A percentile compares a stretch with the other conserved stretches of the same genome.
Evolutionary conservation across 1,140 invertebrate species (phyloP).

Genomic region (Brachionus calyciflorus): DNA sequence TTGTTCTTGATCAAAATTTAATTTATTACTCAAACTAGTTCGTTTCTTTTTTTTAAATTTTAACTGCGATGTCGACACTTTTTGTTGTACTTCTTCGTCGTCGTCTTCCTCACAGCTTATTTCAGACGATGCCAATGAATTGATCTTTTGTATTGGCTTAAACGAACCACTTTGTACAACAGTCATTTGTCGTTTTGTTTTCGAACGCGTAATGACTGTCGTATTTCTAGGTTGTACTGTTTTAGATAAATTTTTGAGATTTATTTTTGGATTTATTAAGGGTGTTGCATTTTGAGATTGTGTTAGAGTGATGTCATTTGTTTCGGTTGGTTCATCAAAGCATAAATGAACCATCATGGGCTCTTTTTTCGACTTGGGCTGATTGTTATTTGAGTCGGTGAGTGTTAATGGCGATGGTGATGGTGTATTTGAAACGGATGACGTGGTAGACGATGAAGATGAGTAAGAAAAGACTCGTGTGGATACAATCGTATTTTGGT

Average conservation of each 20-base stretch:
- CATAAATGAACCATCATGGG: conserved; percentile 33
- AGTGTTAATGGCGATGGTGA: not conserved
- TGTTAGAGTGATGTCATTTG: not conserved
- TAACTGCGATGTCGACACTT: not conserved
- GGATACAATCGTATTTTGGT: no score
- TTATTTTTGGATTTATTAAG: not conserved
- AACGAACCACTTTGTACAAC: not conserved
- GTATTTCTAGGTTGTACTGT: not conserved
- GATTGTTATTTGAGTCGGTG: conserved; percentile 27
- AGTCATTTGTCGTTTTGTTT: conserved; percentile 10
- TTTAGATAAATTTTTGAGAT: conserved; percentile 11
- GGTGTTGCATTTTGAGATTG: conserved; percentile 1
- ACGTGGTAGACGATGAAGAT: conserved; percentile 15
- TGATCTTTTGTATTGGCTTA: not conserved
- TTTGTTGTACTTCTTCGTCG: not conserved
- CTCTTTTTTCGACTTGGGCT: conserved; percentile 21
- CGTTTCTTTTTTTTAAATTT: conserved; percentile 18
- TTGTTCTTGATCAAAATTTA: not conserved
- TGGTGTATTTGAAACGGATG: not conserved
- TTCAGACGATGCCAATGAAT: not conserved
- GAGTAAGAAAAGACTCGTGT: not conserved
- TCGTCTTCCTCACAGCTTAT: conserved; percentile 6
- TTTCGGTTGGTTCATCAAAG: conserved; percentile 15
- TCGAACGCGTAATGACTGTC: not conserved
- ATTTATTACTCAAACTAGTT: not conserved